A percentile compares a stretch with the other conserved stretches of the same genome.
Evolutionary conservation across 92 coral and sea anemone species (phyloP).

Genomic region (Epizoanthus fatuus): DNA sequence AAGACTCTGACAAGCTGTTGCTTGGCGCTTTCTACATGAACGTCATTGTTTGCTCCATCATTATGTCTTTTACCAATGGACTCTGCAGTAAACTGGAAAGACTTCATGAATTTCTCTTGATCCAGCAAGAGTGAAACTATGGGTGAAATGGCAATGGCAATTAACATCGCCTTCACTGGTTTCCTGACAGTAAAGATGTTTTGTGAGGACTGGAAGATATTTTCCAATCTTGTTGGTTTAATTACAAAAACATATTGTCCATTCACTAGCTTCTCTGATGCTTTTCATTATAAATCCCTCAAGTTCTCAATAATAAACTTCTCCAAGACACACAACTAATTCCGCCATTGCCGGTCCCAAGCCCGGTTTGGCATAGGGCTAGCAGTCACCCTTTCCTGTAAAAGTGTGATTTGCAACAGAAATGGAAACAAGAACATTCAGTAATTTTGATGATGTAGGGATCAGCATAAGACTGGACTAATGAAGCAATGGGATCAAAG

Average conservation of each 20-base stretch:
- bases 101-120: slow-evolving; percentile 44
- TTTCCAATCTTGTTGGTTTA: slow-evolving; percentile 33
- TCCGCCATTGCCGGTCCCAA: too few species aligned
- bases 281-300: not conserved
- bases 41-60: not conserved
- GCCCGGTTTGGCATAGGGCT: too few species aligned
- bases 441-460: too few species aligned
- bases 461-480: too few species aligned
- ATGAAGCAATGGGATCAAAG: too few species aligned
- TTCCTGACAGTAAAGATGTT: slow-evolving; percentile 23
- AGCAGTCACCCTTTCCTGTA: too few species aligned
- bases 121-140: slow-evolving; percentile 54
- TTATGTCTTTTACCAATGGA: slow-evolving; percentile 52
- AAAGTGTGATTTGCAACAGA: too few species aligned
- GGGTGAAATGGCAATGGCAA: slow-evolving; percentile 39
- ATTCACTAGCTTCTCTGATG: not conserved
- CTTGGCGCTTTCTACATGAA: too few species aligned
- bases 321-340: not conserved
- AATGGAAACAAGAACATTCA: too few species aligned
- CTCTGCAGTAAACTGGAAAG: slow-evolving; percentile 33
- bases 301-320: not conserved
- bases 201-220: slow-evolving; percentile 46
- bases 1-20: too few species aligned
- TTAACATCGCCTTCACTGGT: slow-evolving; percentile 43
- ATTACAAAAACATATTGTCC: not conserved